A percentile compares a stretch with the other conserved stretches of the same genome.
phyloP scores from a whole-genome alignment of 2,888 invertebrate genomes.

The Watsonalla cultraria region DNA sequence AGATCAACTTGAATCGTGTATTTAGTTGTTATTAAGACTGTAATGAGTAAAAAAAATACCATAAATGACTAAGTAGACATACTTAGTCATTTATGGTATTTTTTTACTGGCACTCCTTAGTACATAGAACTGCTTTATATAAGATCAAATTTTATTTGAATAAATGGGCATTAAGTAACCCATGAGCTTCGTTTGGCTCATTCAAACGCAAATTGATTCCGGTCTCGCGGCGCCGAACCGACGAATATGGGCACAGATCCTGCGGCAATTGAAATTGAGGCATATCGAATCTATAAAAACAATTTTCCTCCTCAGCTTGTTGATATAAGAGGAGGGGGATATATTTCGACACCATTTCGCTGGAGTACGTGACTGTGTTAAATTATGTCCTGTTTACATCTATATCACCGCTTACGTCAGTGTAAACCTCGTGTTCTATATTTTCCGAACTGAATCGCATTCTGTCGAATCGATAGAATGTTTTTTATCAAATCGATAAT shows the following conservation, averaged over 20 bases:
- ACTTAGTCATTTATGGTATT: too few relatives aligned
- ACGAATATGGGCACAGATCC: conserved; percentile 59
- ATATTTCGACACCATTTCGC: conserved; percentile 59
- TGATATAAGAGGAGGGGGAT: conserved; percentile 51
- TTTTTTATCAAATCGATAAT: too few relatives aligned
- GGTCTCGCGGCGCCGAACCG: conserved; percentile 40
- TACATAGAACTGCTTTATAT: too few relatives aligned
- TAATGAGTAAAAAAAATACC: too few relatives aligned
- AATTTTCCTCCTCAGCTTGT: conserved; percentile 63
- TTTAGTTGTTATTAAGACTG: too few relatives aligned
- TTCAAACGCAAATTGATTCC: conserved; percentile 64
- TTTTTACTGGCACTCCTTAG: too few relatives aligned
- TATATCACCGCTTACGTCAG: not conserved
- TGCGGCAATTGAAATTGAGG: conserved; percentile 67
- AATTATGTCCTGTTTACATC: conserved; percentile 13
- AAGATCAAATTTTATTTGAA: conserved; percentile 29
- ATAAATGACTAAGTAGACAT: too few relatives aligned
- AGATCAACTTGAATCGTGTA: too few relatives aligned
- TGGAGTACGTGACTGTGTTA: conserved; percentile 58
- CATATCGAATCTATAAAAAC: conserved; percentile 74
- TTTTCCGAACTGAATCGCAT: too few relatives aligned
- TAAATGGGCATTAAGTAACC: conserved; percentile 49
- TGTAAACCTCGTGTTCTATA: too few relatives aligned
- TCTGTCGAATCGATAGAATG: too few relatives aligned
- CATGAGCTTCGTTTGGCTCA: conserved; percentile 35